A percentile compares a stretch with the other conserved stretches of the same genome.
These are phyloP conservation scores for Meloidogyne floridensis DNA, from an alignment of 1,140 invertebrate species.

Conservation along the genomic window DNA sequence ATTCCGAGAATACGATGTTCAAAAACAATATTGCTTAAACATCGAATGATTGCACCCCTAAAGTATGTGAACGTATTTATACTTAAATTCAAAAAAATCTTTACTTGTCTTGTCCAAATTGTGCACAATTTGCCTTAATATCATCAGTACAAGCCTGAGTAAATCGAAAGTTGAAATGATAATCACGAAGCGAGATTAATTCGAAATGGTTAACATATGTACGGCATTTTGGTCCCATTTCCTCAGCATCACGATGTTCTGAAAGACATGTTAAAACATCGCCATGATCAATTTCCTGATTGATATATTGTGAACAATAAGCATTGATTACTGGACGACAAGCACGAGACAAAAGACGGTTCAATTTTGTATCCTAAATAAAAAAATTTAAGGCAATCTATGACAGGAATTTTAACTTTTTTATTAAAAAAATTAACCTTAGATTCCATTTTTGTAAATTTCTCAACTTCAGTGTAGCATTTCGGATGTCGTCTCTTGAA, in stretches of 20 bases:
- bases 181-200: slow-evolving; percentile 85
- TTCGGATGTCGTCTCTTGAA: slow-evolving; percentile 67
- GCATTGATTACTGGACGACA: slow-evolving; percentile 81
- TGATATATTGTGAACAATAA: slow-evolving; percentile 76
- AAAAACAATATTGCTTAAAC: slow-evolving; percentile 77
- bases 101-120: slow-evolving; percentile 65
- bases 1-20: slow-evolving; percentile 72
- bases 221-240: slow-evolving; percentile 78
- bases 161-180: slow-evolving; percentile 90
- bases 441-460: slow-evolving; percentile 83
- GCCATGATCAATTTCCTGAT: slow-evolving; percentile 72
- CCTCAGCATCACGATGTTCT: slow-evolving; percentile 82
- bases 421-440: slow-evolving; percentile 79
- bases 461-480: slow-evolving; percentile 78
- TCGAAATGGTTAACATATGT: slow-evolving; percentile 87
- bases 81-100: neutral
- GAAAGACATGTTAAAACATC: slow-evolving; percentile 91
- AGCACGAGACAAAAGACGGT: slow-evolving; percentile 76
- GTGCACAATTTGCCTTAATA: slow-evolving; percentile 78
- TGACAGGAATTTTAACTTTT: slow-evolving; percentile 13
- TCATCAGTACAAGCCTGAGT: slow-evolving; percentile 86
- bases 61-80: slow-evolving; percentile 50
- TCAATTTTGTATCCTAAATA: slow-evolving; percentile 66
- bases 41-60: slow-evolving; percentile 82
- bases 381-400: neutral